Evolutionary conservation across 2,888 invertebrate species (phyloP).

Genomic region (Aelia acuminata): DNA sequence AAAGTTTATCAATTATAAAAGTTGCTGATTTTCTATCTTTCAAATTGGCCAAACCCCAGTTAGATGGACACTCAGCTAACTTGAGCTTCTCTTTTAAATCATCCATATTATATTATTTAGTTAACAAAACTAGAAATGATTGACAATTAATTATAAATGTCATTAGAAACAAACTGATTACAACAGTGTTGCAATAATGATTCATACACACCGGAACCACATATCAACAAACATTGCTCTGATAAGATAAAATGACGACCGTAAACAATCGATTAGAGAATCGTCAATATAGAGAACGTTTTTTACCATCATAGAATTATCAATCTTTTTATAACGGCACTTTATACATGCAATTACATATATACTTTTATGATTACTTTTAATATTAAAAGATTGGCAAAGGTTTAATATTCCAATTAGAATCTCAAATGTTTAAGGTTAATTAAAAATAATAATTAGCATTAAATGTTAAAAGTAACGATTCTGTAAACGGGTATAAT

Average conservation of each 20-base stretch:
- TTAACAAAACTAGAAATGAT: neutral
- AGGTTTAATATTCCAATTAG: no score
- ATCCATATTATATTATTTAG: conserved; percentile 6
- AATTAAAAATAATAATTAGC: no score
- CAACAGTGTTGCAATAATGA: neutral
- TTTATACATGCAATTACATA: no score
- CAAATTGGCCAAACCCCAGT: conserved; percentile 49
- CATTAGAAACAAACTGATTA: neutral
- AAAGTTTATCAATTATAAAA: conserved; percentile 19
- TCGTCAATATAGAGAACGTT: neutral
- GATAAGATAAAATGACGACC: conserved; percentile 11
- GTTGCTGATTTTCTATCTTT: neutral
- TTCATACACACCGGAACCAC: neutral
- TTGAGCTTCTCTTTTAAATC: conserved; percentile 40
- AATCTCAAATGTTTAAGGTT: no score
- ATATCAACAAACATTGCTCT: neutral
- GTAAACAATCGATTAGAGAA: neutral
- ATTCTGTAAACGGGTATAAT: no score
- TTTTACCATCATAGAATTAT: neutral
- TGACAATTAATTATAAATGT: neutral
- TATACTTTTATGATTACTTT: no score
- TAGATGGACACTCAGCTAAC: conserved; percentile 44
- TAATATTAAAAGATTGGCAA: no score
- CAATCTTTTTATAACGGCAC: no score
- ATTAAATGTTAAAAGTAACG: no score